Conservation (phyloP, 2,888 invertebrate species). For the Cecidostiba fungosa region DNA sequence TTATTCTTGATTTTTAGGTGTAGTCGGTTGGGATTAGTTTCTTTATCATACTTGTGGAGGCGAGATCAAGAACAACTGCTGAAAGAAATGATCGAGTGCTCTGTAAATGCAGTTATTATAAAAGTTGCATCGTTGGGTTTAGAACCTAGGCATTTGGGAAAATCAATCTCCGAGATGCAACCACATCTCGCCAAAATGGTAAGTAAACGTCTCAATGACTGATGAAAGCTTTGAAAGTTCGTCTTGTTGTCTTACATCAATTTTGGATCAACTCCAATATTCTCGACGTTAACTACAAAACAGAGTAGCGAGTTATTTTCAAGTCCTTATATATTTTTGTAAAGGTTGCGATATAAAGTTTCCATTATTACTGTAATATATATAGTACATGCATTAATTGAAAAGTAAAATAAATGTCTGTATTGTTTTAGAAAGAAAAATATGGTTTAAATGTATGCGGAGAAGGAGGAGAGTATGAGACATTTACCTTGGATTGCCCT, state of each 20-base stretch:
- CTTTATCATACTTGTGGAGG: constrained; percentile 97
- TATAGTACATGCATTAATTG: background rate
- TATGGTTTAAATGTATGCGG: constrained; percentile 98
- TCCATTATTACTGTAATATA: background rate
- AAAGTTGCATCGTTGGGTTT: constrained; percentile 98
- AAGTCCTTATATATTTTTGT: constrained; percentile 41
- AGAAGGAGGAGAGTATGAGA: constrained; percentile 99
- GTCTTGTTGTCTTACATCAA: constrained; percentile 60
- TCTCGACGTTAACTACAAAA: constrained; percentile 50
- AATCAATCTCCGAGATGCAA: constrained; percentile 91
- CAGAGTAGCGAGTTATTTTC: constrained; percentile 60
- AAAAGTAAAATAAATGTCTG: constrained; percentile 50
- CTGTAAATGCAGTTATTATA: constrained; percentile 96
- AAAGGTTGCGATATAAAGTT: constrained; percentile 17
- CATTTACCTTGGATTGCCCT: constrained; percentile 98
- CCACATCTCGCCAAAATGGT: constrained; percentile 93
- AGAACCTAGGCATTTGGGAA: constrained; percentile 93
- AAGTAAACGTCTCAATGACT: constrained; percentile 73
- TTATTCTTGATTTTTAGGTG: constrained; percentile 84
- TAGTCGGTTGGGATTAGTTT: constrained; percentile 91
- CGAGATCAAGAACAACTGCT: constrained; percentile 96
- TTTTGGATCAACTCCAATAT: constrained; percentile 67
- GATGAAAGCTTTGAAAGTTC: constrained; percentile 62
- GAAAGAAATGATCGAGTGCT: constrained; percentile 97
- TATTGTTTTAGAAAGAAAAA: constrained; percentile 87